These are phyloP conservation scores for Acrocephalus kingi DNA, from an alignment of 2,113 vertebrate genomes.

Conservation along the genomic window DNA sequence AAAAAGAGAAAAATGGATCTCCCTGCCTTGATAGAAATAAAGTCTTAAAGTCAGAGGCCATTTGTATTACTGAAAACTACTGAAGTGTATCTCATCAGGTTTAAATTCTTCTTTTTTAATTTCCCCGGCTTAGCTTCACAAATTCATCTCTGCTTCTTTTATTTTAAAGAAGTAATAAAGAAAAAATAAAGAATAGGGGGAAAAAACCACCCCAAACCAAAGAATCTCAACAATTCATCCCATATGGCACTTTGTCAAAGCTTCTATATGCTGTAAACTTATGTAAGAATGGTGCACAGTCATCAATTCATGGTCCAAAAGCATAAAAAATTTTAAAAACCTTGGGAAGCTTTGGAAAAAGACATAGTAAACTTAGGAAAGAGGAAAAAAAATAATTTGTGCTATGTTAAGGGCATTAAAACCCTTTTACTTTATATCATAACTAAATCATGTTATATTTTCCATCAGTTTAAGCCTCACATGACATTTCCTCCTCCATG, in stretches of 20 bases:
- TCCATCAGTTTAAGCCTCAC: slow-evolving; percentile 1
- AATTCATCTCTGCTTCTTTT: not conserved
- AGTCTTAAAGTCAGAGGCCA: not conserved
- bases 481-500: not conserved
- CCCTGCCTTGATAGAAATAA: not conserved
- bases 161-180: not conserved
- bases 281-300: not conserved
- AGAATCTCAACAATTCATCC: not conserved
- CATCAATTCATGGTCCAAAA: not conserved
- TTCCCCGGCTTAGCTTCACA: not conserved
- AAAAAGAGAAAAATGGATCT: not conserved
- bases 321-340: not conserved
- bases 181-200: not conserved
- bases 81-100: not conserved
- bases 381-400: not conserved
- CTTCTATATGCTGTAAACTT: not conserved
- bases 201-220: rapidly evolving
- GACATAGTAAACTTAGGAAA: not conserved
- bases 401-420: not conserved
- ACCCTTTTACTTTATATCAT: slow-evolving; percentile 1
- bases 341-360: not conserved
- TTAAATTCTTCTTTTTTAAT: slow-evolving; percentile 2
- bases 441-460: not conserved
- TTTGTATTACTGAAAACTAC: not conserved
- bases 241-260: not conserved